These are phyloP conservation scores for Taxidea taxus DNA, from an alignment of 2,113 vertebrate species.

Conservation along the genomic window DNA sequence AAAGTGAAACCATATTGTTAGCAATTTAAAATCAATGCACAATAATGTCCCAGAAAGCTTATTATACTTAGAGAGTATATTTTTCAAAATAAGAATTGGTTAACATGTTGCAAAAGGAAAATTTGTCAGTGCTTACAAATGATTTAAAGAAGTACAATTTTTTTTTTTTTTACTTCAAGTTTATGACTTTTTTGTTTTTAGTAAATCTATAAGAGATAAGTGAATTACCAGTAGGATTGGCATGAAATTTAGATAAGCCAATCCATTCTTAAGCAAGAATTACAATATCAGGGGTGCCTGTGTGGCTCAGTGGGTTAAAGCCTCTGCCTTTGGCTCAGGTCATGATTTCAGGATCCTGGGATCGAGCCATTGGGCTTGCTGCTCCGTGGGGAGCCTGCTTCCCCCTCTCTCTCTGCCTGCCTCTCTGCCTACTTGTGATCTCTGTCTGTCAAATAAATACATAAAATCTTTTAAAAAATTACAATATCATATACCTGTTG, in stretches of 20 bases:
- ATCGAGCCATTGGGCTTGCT: too few species aligned
- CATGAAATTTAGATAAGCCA: conserved; percentile 16
- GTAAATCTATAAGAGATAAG: neutral
- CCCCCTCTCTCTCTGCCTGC: too few species aligned
- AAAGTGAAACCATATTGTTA: conserved; percentile 31
- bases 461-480: too few species aligned
- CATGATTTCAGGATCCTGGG: too few species aligned
- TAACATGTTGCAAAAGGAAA: conserved; percentile 46
- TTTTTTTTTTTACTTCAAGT: neutral
- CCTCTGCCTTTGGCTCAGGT: too few species aligned
- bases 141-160: neutral
- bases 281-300: too few species aligned
- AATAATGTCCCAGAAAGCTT: neutral
- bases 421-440: too few species aligned
- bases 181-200: conserved; percentile 16
- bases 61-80: neutral
- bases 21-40: conserved; percentile 50
- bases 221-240: neutral
- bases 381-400: too few species aligned
- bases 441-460: too few species aligned
- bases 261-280: neutral
- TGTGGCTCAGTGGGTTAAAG: too few species aligned
- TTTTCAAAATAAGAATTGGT: conserved; percentile 42
- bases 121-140: conserved; percentile 45
- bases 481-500: too few species aligned